Evolutionary conservation across 2,113 vertebrate species (phyloP), one percentile per base, ranked within the genome.

Genomic region (Chaetorhynchus papuensis): DNA sequence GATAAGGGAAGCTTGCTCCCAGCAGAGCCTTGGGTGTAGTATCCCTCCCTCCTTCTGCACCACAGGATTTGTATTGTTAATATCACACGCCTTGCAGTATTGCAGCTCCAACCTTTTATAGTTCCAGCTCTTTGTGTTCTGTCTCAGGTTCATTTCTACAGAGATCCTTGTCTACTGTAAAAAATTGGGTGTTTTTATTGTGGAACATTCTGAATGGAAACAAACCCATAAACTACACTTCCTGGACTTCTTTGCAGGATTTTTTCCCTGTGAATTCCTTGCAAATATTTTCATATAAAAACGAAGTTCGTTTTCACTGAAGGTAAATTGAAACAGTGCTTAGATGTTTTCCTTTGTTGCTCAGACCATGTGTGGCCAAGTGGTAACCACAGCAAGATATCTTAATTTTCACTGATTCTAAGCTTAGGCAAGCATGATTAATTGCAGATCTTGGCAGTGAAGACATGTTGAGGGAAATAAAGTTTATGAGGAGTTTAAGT

Each of bases 301-400:
- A 37, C 54, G 3, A 64, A 59, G 3, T 50, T 56, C 13, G 10
- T 70, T 85, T 77, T 57, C 76, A 37, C 13, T 26, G 27, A 86
- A 54, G 15, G 52, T 28, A 31, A 80, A 49, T 24, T 23, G 19
- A 82, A 89, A 47, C 12, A 33, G 13, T 2, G 1, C 82, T 85
- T n/a, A 56, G 35, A 28, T 68, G 2, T 31, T 94, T 75, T 49
- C 35, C 49, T 64, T 39, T 31, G 22, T 54, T 68, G 41, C 31
- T 87, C 8, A n/a, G 47, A 37, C 47, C 15, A 47, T 0, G 0
- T 26, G 9, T 14, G 17, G 49, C 66, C 0, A 0, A 90, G 35
- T 0, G 3, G 16, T 26, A 77, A 13, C 16, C 52, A 24, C 2
- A 4, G 16, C 3, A 10, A 92, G 16, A 27, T 33, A 64, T 9